A percentile compares a stretch with the other conserved stretches of the same genome.
phyloP scores from a whole-genome alignment of 1,140 invertebrate genomes.

The Drosophila mojavensis region DNA sequence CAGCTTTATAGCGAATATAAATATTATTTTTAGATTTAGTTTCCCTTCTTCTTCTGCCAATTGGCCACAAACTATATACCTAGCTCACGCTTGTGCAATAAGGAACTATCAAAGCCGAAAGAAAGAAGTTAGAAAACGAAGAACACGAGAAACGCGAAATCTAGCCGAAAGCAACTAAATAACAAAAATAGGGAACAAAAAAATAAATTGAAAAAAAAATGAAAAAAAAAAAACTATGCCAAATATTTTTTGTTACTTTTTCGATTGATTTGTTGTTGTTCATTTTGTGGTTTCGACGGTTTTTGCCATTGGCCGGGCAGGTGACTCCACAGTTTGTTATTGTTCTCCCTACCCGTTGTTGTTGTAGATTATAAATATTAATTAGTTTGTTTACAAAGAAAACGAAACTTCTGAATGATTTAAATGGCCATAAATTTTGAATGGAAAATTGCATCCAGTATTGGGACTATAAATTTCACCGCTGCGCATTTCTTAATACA shows the following conservation, averaged over 20 bases:
- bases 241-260: slow-evolving; percentile 40
- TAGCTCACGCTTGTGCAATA: too few species aligned
- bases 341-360: slow-evolving; percentile 41
- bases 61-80: too few species aligned
- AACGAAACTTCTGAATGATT: slow-evolving; percentile 63
- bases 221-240: slow-evolving; percentile 51
- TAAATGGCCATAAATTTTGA: slow-evolving; percentile 58
- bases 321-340: slow-evolving; percentile 43
- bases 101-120: not conserved
- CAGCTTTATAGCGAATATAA: too few species aligned
- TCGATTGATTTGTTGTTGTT: slow-evolving; percentile 14
- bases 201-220: slow-evolving; percentile 7
- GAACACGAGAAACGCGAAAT: slow-evolving; percentile 12
- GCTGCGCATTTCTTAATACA: not conserved
- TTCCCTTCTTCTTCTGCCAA: too few species aligned
- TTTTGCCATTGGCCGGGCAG: slow-evolving; percentile 33
- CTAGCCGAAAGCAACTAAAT: slow-evolving; percentile 3
- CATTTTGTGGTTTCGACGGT: slow-evolving; percentile 3
- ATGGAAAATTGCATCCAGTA: slow-evolving; percentile 62
- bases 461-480: slow-evolving; percentile 49
- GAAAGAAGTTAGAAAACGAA: not conserved
- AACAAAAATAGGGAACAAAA: slow-evolving; percentile 21
- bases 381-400: slow-evolving; percentile 76
- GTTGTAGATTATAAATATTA: slow-evolving; percentile 67
- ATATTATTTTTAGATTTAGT: too few species aligned